phyloP scores from a whole-genome alignment of 2,888 invertebrate genomes.

The Gasteruption jaculator region DNA sequence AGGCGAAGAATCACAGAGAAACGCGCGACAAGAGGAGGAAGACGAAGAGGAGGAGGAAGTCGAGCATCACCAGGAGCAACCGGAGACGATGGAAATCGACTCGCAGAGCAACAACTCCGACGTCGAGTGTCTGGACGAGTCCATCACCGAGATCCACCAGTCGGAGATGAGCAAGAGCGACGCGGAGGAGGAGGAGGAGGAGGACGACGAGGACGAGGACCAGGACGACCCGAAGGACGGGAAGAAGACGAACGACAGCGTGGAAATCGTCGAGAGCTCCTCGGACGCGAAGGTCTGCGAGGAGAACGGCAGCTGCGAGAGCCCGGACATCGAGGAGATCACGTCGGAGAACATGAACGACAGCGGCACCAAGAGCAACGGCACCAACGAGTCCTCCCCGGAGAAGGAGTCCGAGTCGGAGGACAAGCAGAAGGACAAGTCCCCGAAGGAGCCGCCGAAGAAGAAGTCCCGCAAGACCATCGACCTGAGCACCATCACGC shows the following conservation, averaged over 20 bases:
- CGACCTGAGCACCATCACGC: constrained; percentile 50
- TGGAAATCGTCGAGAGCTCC: constrained; percentile 31
- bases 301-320: constrained; percentile 46
- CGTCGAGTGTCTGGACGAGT: constrained; percentile 46
- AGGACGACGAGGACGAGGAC: constrained; percentile 51
- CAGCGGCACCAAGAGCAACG: constrained; percentile 36
- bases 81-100: constrained; percentile 44
- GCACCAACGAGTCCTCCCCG: constrained; percentile 31
- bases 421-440: too few relatives aligned
- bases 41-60: constrained; percentile 29
- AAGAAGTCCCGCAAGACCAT: constrained; percentile 40
- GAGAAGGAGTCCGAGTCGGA: too few relatives aligned
- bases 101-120: constrained; percentile 43
- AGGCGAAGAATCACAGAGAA: constrained; percentile 28
- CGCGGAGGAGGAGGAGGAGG: constrained; percentile 46
- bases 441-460: constrained; percentile 33
- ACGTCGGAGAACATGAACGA: too few relatives aligned
- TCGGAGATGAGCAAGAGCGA: constrained; percentile 47
- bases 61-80: constrained; percentile 13
- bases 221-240: constrained; percentile 30
- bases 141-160: constrained; percentile 31
- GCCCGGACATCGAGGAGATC: constrained; percentile 49
- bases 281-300: constrained; percentile 42
- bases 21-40: constrained; percentile 24
- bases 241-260: constrained; percentile 32